Base-by-base conservation (phyloP, 2,113 vertebrate genomes). In the Pithys albifrons region DNA sequence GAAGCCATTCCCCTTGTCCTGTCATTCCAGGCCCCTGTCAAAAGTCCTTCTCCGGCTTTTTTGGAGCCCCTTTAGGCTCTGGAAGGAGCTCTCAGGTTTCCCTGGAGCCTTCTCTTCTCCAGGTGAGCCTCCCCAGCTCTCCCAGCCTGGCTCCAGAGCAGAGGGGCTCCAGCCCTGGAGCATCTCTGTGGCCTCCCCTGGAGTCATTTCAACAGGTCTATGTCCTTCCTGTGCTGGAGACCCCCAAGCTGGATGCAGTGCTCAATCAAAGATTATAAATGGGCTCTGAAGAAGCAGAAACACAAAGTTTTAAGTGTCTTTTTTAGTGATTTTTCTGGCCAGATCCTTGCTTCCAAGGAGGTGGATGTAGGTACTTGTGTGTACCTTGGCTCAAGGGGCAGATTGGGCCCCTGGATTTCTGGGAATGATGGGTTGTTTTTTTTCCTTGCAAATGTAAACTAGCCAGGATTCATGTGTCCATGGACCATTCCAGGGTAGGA, bases 41-140 rank as follows among this genome's bases (percentile, higher is more conserved):
- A 49, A 0, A 10, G 59, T 58, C 51, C 58, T 43, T 88, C 76
- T 51, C 13, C 76, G 65, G 85, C 76, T 80, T 58, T 80, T 20
- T 14, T 80, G 67, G 67, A 73, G 43, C 51, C 43, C 51, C 35
- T 72, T 65, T 3, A 27, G 67, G 13, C 29, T 2, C 58, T 65
- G 43, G 0, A 1, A 73, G 35, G 66, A 14, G 35, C 35, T 73
- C 43, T 37, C 51, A 73, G 45, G 0, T 58, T 4, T 58, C 51
- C 66, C 67, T 57, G 43, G 41, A 65, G 18, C 35, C 19, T 37
- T 58, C 41, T 64, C 7, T 0, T 25, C 51, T 74, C 69, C 59
- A 66, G 59, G 4, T 37, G 77, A 74, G 0, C 52, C 14, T 15
- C 27, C 19, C 19, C 52, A 67, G 69, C 52, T 89, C 61, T 74